Evolutionary conservation across 2,888 invertebrate genomes (phyloP), one percentile per base, ranked within the genome.

Genomic region (Therioaphis trifolii): DNA sequence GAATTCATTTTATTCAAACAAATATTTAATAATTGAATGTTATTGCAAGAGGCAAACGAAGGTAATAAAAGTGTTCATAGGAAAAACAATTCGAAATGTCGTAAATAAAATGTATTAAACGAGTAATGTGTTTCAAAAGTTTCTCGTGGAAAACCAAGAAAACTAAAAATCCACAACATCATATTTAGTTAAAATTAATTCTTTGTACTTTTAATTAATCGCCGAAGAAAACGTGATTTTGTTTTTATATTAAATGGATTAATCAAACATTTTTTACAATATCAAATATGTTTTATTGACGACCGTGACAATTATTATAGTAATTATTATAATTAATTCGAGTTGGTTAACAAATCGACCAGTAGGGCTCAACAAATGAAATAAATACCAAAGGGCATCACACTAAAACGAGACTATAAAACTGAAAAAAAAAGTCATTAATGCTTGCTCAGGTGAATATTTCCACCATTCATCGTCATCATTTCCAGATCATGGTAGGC

Each of bases 391-490:
- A n/a, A 11, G 69, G n/a, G 15, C 14, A 24, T 14, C 21, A 15
- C 15, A 49, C 40, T 15, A 9, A 49, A 52, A n/a, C 4, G 72
- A 49, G 49, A 72, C 49, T n/a, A n/a, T n/a, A 72, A 72, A 52
- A 49, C 46, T 72, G 52, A 29, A 52, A 49, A 29, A 49, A 52
- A 72, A 27, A 52, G 29, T n/a, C 29, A 29, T 29, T 29, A 49
- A 72, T 49, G 72, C 49, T 72, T 72, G 72, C 72, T 72, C 49
- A n/a, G 71, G 72, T 72, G 72, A 72, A 72, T 72, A 72, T 72
- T 52, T 49, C 27, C 49, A 49, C 49, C 49, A 72, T 72, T 29
- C 49, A 52, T 72, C 49, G 72, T 72, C 72, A 72, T 72, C 72
- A 72, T 27, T 72, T 72, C 29, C 72, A 72, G 72, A 49, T 72